A percentile compares a stretch with the other conserved stretches of the same genome.
Conservation (phyloP, 2,888 invertebrate genomes). For the Sympetrum striolatum region DNA sequence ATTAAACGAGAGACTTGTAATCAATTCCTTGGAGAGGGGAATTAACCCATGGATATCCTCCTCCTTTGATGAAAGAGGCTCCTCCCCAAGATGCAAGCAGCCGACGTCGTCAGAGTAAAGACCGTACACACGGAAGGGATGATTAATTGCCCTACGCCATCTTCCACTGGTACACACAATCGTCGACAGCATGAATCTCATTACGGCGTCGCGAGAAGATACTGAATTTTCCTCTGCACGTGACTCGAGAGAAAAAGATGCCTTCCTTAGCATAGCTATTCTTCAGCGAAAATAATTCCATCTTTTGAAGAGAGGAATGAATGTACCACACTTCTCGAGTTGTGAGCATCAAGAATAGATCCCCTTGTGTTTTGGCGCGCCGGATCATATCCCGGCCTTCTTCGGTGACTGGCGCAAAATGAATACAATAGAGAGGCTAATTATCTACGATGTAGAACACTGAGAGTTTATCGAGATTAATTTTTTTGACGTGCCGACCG, state of each 20-base stretch:
- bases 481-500: too few relatives aligned
- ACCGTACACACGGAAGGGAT: neutral
- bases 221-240: neutral
- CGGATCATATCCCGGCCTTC: too few relatives aligned
- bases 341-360: too few relatives aligned
- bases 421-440: too few relatives aligned
- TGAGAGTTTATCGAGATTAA: too few relatives aligned
- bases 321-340: neutral
- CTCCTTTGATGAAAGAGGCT: neutral
- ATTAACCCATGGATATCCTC: neutral
- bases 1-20: neutral
- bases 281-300: neutral
- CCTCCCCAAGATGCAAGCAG: neutral
- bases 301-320: neutral
- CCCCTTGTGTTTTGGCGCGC: too few relatives aligned
- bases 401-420: too few relatives aligned
- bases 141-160: constrained; percentile 8
- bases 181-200: constrained; percentile 19
- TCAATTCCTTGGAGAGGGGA: neutral
- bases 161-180: neutral
- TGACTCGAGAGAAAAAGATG: neutral
- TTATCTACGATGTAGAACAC: too few relatives aligned
- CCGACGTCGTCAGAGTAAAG: neutral
- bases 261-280: neutral
- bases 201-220: neutral